Percentiles rank a stretch among this genome's conserved stretches.
These are phyloP conservation scores for Karalla daura DNA, from an alignment of 2,797 vertebrate genomes.

Conservation along the genomic window DNA sequence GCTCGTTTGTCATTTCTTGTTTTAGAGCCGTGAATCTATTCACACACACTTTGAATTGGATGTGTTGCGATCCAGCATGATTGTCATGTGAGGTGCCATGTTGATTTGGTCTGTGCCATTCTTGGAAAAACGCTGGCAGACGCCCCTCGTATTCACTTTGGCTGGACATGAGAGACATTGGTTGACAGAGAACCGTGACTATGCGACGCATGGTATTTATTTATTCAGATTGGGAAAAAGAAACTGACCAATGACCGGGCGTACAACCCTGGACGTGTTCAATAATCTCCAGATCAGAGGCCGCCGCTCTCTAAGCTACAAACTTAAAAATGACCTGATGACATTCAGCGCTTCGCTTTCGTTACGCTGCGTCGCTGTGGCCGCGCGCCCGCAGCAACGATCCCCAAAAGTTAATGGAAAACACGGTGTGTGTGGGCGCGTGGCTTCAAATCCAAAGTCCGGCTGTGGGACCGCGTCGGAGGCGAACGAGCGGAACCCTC, in stretches of 20 bases:
- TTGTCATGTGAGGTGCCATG: conserved; percentile 39
- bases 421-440: not conserved
- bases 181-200: too few relatives aligned
- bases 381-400: not conserved
- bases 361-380: not conserved
- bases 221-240: too few relatives aligned
- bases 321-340: too few relatives aligned
- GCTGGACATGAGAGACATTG: too few relatives aligned
- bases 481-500: not conserved
- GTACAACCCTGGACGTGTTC: too few relatives aligned
- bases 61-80: conserved; percentile 28
- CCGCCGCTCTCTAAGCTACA: too few relatives aligned
- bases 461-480: conserved; percentile 8
- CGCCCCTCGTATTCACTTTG: not conserved
- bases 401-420: not conserved
- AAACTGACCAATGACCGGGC: too few relatives aligned
- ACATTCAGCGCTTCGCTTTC: not conserved
- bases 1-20: not conserved
- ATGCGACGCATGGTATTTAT: too few relatives aligned
- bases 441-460: not conserved
- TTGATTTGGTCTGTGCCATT: conserved; percentile 28
- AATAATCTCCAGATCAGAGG: too few relatives aligned
- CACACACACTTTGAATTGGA: conserved; percentile 16
- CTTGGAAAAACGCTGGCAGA: not conserved
- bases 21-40: conserved; percentile 33